Evolutionary conservation across 2,113 vertebrate species (phyloP), one percentile per base, ranked within the genome.

Genomic region (Podarcis muralis): DNA sequence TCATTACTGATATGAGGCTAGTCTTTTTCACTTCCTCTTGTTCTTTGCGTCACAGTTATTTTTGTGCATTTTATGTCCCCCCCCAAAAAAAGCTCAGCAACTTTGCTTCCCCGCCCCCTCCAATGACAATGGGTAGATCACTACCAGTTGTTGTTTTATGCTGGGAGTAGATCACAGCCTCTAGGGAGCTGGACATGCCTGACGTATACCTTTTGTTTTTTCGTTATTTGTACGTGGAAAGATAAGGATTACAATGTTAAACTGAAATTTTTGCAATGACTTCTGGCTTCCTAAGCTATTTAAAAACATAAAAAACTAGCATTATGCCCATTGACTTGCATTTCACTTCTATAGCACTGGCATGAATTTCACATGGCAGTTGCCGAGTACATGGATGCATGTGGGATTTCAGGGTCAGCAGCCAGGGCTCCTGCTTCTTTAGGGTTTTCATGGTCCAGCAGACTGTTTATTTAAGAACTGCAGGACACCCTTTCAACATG

Each of bases 381-480:
- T 0, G 0, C 68, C n/a, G 27, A 6, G 2, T 5, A 20, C 7
- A 2, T 13, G 13, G 9, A 15, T 30, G 76, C 4, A 12, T 0
- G 0, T 25, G 5, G 2, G 25, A 66, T 59, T 37, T 1, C n/a
- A 69, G 80, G 4, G 1, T 82, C 43, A 82, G 7, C 79, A 18
- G 30, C 69, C 0, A 76, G 22, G 7, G 11, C 4, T 81, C 0
- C 48, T 75, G 8, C 32, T 6, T 35, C 32, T 74, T 20, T 27
- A 59, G 1, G 0, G 4, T 78, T 86, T 84, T 81, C 7, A 7
- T 53, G 22, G 20, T 78, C 71, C 83, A n/a, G 62, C 83, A 30
- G 5, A 13, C 25, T 66, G 27, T 86, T 78, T 77, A 90, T 86
- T 77, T 77, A 82, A 83, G 43, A 59, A n/a, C 25, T 59, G 18